phyloP scores from a whole-genome alignment of 2,797 vertebrate genomes.

The Aeoliscus strigatus region DNA sequence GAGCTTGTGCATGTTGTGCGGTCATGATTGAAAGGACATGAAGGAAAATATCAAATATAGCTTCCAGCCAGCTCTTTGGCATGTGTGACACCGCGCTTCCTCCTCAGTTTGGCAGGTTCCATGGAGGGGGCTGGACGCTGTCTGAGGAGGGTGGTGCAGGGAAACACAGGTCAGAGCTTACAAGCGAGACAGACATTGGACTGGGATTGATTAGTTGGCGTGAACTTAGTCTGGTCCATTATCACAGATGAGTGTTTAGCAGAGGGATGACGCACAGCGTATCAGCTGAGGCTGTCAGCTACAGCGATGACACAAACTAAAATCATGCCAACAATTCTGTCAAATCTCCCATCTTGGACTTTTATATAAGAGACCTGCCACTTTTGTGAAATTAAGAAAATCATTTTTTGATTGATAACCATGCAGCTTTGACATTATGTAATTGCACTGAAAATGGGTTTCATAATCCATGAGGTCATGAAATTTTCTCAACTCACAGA shows the following conservation, averaged over 20 bases:
- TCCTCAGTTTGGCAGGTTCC: conserved; percentile 17
- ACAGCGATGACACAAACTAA: conserved; percentile 25
- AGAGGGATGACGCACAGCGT: conserved; percentile 4
- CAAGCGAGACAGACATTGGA: conserved; percentile 17
- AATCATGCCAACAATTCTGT: conserved; percentile 2
- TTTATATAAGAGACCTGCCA: conserved; percentile 9
- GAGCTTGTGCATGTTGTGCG: no score
- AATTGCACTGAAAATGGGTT: conserved; percentile 19
- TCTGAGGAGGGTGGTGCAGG: conserved; percentile 15
- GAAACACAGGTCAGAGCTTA: conserved; percentile 29
- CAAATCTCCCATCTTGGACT: conserved; percentile 10
- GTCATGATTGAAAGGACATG: no score
- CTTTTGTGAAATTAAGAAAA: conserved; percentile 14
- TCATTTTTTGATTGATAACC: conserved; percentile 27
- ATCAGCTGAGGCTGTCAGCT: conserved; percentile 33
- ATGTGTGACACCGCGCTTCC: background rate
- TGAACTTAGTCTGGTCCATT: conserved; percentile 36
- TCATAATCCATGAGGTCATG: conserved; percentile 23
- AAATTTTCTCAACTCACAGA: conserved; percentile 20
- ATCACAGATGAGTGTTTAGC: conserved; percentile 38
- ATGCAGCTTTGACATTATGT: conserved; percentile 28
- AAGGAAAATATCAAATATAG: no score
- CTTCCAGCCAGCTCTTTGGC: no score
- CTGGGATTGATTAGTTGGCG: conserved; percentile 41
- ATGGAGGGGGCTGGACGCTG: conserved; percentile 10